These are phyloP conservation scores for Diploscapter pachys DNA, from an alignment of 1,140 invertebrate species.

Conservation along the genomic window DNA sequence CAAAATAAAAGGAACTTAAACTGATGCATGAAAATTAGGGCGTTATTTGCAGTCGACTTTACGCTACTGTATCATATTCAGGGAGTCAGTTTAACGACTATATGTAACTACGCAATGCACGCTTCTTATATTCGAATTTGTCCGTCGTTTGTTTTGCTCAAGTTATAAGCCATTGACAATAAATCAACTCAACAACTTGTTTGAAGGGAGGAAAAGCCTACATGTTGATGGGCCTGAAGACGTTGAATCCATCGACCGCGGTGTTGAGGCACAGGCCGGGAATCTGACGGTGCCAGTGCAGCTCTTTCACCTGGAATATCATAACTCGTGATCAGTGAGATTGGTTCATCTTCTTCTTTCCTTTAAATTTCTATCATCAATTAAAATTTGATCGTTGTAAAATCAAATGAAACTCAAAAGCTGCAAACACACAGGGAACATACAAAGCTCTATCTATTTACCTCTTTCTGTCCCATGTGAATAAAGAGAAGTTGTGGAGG, in stretches of 20 bases:
- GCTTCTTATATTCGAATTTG: too few species aligned
- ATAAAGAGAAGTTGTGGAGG: conserved; percentile 94
- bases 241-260: conserved; percentile 87
- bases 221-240: conserved; percentile 96
- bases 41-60: too few species aligned
- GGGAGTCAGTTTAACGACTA: too few species aligned
- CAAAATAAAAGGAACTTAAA: too few species aligned
- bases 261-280: conserved; percentile 90
- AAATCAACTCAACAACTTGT: too few species aligned
- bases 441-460: not conserved
- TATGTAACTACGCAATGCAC: too few species aligned
- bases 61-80: too few species aligned
- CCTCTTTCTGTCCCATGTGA: conserved; percentile 91
- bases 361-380: not conserved
- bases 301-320: conserved; percentile 74
- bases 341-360: not conserved
- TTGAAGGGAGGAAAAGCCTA: conserved; percentile 59
- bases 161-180: too few species aligned
- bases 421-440: too few species aligned
- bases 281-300: conserved; percentile 95
- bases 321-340: too few species aligned
- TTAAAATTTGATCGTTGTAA: conserved; percentile 51
- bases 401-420: not conserved
- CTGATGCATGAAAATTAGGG: too few species aligned
- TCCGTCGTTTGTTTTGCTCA: too few species aligned